Conservation (phyloP, 37 sponge, comb jelly and placozoan genomes). For the Crambe crambe region DNA sequence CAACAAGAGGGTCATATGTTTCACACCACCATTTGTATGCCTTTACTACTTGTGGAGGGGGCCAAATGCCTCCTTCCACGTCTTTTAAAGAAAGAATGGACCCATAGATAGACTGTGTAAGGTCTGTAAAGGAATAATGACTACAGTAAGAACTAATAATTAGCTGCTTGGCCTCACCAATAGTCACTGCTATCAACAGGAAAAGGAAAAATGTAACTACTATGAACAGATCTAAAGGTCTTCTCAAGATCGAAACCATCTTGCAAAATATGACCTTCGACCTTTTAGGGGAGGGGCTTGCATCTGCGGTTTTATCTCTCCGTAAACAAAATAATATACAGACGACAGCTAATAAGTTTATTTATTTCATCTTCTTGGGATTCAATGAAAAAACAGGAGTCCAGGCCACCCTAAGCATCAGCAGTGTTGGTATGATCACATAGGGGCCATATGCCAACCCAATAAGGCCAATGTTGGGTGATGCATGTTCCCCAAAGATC, state of each 20-base stretch:
- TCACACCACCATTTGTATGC: constrained; percentile 83
- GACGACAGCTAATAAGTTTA: constrained; percentile 9
- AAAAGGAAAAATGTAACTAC: constrained; percentile 51
- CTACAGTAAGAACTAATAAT: background rate
- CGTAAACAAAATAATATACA: no score
- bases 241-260: constrained; percentile 32
- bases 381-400: constrained; percentile 62
- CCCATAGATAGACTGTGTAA: constrained; percentile 68
- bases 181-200: constrained; percentile 67
- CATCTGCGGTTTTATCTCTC: no score
- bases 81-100: constrained; percentile 35
- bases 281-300: no score
- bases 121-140: constrained; percentile 50
- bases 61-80: constrained; percentile 56
- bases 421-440: constrained; percentile 53
- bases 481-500: constrained; percentile 51
- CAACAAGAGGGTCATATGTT: constrained; percentile 73
- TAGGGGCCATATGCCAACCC: constrained; percentile 66
- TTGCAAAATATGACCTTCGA: no score
- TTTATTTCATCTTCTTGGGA: constrained; percentile 17
- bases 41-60: constrained; percentile 52
- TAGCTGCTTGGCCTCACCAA: constrained; percentile 44
- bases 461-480: constrained; percentile 51
- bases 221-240: constrained; percentile 73
- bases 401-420: constrained; percentile 58